A percentile compares a stretch with the other conserved stretches of the same genome.
These are phyloP conservation scores for Drosophila baimaii DNA, from an alignment of 1,140 invertebrate species.

Conservation along the genomic window DNA sequence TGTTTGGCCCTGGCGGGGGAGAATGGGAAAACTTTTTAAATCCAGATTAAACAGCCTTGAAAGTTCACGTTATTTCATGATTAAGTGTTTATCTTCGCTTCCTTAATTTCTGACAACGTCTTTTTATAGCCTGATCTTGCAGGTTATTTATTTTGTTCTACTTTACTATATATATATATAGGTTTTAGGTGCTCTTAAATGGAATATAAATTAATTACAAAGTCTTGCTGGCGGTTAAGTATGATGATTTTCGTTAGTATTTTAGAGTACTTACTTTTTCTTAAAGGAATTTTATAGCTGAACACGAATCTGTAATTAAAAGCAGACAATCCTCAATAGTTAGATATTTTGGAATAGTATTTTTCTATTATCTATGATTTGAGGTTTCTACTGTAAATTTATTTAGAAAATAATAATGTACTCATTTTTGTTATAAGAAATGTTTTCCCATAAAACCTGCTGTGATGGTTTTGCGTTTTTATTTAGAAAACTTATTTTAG, in stretches of 20 bases:
- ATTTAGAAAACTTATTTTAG: no score
- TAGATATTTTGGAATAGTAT: no score
- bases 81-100: constrained; percentile 3
- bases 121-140: neutral
- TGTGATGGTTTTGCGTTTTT: no score
- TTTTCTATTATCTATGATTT: neutral
- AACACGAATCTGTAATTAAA: no score
- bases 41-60: constrained; percentile 17
- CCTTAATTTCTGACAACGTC: neutral
- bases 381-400: no score
- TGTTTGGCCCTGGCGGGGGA: constrained; percentile 1
- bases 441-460: no score
- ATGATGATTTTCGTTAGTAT: no score
- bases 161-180: neutral
- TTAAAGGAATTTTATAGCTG: neutral
- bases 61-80: constrained; percentile 6
- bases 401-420: no score
- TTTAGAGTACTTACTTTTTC: neutral
- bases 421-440: no score
- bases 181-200: neutral
- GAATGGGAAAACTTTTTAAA: constrained; percentile 11
- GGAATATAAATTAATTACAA: neutral
- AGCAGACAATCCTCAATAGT: no score
- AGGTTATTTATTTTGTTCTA: neutral
- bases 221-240: neutral